Conservation (phyloP, 2,797 vertebrate genomes). For the Hoplostethus atlanticus region DNA sequence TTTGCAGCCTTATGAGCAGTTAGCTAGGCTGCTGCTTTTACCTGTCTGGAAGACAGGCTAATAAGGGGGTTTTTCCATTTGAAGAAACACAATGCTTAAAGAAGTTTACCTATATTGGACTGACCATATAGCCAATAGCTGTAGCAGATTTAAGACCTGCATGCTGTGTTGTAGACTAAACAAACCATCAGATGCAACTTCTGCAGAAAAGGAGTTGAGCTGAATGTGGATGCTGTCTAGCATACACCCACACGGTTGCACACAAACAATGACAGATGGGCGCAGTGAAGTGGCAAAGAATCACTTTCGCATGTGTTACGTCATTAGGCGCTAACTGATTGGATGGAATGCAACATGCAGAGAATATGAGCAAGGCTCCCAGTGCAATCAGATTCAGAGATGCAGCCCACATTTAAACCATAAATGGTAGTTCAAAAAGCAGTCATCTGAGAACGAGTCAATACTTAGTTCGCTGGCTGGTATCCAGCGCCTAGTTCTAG, state of each 20-base stretch:
- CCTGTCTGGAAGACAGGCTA: too few species aligned
- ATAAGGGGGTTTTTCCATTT: too few species aligned
- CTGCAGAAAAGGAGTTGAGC: not conserved
- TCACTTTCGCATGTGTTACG: not conserved
- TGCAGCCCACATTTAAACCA: not conserved
- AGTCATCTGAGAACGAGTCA: too few species aligned
- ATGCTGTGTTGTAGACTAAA: not conserved
- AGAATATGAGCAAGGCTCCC: not conserved
- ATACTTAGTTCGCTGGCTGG: not conserved
- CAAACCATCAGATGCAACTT: not conserved
- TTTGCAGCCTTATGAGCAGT: too few species aligned
- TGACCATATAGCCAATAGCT: not conserved
- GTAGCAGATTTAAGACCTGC: not conserved
- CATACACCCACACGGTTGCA: not conserved
- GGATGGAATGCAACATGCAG: not conserved
- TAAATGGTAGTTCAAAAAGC: not conserved
- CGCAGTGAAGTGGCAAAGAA: not conserved
- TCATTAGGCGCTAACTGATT: not conserved
- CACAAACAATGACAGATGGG: constrained; percentile 5
- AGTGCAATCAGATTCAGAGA: too few species aligned
- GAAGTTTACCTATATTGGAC: not conserved
- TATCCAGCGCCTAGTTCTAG: not conserved
- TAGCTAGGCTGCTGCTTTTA: too few species aligned
- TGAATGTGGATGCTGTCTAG: not conserved
- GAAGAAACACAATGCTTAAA: too few species aligned